Evolutionary conservation across 2,113 vertebrate species (phyloP).

Genomic region (Sialia sialis): DNA sequence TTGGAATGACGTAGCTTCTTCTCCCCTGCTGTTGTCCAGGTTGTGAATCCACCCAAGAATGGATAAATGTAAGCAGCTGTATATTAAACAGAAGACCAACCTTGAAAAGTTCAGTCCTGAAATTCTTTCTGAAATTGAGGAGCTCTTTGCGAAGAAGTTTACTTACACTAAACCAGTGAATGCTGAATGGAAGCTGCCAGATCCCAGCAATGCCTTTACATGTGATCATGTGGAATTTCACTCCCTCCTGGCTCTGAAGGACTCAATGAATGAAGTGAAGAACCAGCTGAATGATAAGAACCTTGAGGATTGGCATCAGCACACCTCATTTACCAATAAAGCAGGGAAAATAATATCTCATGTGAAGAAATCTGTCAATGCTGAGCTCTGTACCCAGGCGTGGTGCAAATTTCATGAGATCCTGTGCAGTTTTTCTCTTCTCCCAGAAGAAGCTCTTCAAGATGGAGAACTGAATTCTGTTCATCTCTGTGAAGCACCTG

Average conservation of each 20-base stretch:
- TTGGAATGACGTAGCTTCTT: background rate
- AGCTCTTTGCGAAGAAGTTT: conserved; percentile 82
- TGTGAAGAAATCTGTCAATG: conserved; percentile 80
- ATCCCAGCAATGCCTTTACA: conserved; percentile 70
- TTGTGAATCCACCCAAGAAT: conserved; percentile 72
- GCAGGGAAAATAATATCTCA: conserved; percentile 85
- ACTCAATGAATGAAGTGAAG: conserved; percentile 87
- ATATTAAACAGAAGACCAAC: conserved; percentile 26
- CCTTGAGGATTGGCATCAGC: conserved; percentile 90
- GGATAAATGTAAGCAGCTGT: conserved; percentile 74
- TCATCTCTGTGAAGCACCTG: conserved; percentile 93
- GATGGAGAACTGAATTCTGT: conserved; percentile 82
- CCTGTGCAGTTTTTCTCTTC: conserved; percentile 78
- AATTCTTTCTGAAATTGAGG: conserved; percentile 72
- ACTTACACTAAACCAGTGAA: conserved; percentile 76
- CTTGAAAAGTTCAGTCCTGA: conserved; percentile 66
- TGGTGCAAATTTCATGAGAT: conserved; percentile 97
- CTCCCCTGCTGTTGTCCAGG: background rate
- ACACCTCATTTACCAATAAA: conserved; percentile 91
- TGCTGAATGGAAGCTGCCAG: conserved; percentile 81
- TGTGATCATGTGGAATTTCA: conserved; percentile 65
- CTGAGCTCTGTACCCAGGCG: conserved; percentile 93
- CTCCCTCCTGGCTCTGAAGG: conserved; percentile 81
- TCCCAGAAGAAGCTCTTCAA: conserved; percentile 78
- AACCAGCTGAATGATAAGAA: conserved; percentile 91